Evolutionary conservation across 2,113 vertebrate genomes (phyloP), one percentile per base, ranked within the genome.

Genomic region (Zapornia atra): DNA sequence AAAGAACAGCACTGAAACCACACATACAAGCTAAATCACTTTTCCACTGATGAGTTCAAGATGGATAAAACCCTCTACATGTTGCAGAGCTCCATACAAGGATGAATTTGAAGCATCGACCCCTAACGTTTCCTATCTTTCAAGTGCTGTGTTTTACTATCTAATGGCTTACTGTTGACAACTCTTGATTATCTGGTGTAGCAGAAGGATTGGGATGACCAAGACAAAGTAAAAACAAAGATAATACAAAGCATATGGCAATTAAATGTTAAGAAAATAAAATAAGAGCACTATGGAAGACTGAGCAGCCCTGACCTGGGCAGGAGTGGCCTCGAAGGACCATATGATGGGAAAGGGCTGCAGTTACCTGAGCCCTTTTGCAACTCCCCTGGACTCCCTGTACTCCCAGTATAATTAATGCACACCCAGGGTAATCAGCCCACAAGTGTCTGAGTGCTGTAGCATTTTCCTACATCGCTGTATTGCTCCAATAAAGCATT

Each of bases 131-230:
- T 77, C 75, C 85, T 85, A 15, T 69, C 82, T 93, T 94, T 86
- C 44, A 69, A 82, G 66, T 40, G 21, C 24, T 69, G 14, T 91
- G 48, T 79, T 94, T 94, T 95, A 61, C 85, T 88, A 16, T 72
- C 71, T 82, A 85, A 85, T 72, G 54, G 53, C 50, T 94, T 86
- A 50, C 54, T 94, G 79, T 68, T 88, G 88, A 95, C 88, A 92
- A 4, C 63, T 90, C 75, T 57, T 88, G 79, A 72, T 93, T 92
- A 88, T 92, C 75, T 94, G 50, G 38, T 68, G 38, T 40, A 93
- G 50, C 5, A 48, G 0, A 89, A 85, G 40, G 57, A 77, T 31
- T 46, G 50, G 21, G 40, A 69, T 92, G 85, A 91, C 85, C 85
- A 72, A 90, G 59, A 51, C 17, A n/a, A 80, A 93, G 48, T 85